Evolutionary conservation across 1,140 invertebrate genomes (phyloP), one percentile per base, ranked within the genome.

Genomic region (Babylonia areolata): DNA sequence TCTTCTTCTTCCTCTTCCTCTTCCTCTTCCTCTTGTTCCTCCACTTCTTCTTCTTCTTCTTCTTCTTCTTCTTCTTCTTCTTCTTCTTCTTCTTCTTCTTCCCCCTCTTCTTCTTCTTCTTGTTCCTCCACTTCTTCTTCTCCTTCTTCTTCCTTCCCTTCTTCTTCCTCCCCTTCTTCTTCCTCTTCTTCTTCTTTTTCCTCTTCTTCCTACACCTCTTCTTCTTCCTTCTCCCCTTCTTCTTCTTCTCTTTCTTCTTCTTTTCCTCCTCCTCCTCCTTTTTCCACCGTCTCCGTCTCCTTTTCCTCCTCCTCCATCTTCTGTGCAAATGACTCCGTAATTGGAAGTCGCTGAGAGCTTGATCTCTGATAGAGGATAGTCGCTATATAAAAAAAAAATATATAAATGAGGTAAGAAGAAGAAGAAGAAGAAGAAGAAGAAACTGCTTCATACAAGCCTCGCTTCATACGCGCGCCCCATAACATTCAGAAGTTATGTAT

Each of bases 251-350:
- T 39, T 54, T 46, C 39, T 54, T 81, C 79, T 81, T 39, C 35
- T 81, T 37, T 42, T 46, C 40, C 40, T 42, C 51, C 33, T 15
- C 31, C 33, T 15, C 51, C 80, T 54, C 42, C 80, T 28, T 15
- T 33, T 40, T 33, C 71, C 28, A 11, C 71, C 28, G 6, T 28
- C n/a, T n/a, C n/a, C n/a, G n/a, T n/a, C n/a, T n/a, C n/a, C n/a
- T n/a, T n/a, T n/a, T n/a, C n/a, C n/a, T 75, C 35, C 71, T 75
- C 35, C 71, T 75, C 35, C 71, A 11, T 75, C 71, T 75, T 75
- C 71, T 75, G 71, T 31, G 12, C 28, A 33, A 31, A 37, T 75
- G 28, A 33, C n/a, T 28, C 6, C 46, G 46, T 51, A 51, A 6
- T 11, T 20, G 20, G 9, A 51, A 11, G 46, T 51, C 46, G 20